Evolutionary conservation across 2,797 vertebrate species (phyloP).

Genomic region (Takifugu ocellatus): DNA sequence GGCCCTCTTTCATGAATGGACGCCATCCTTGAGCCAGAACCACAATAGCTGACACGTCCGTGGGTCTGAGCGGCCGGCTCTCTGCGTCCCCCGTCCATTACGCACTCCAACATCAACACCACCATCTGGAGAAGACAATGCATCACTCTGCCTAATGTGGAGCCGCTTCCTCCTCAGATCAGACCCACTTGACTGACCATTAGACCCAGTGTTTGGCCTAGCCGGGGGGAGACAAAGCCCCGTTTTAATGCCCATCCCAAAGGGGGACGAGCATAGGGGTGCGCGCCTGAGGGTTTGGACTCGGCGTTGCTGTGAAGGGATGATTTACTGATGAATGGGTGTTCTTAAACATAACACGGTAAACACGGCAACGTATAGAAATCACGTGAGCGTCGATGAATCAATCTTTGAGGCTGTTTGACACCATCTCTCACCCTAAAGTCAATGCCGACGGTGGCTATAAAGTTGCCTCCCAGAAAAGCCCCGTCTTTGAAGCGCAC

Average conservation of each 20-base stretch:
- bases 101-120: conserved; percentile 20
- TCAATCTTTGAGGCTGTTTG: conserved; percentile 4
- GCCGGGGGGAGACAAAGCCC: no score
- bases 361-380: not conserved
- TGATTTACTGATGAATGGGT: no score
- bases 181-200: conserved; percentile 37
- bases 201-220: conserved; percentile 40
- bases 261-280: not conserved
- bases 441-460: conserved; percentile 99
- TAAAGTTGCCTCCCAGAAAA: conserved; percentile 96
- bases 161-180: conserved; percentile 45
- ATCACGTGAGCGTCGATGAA: conserved; percentile 4
- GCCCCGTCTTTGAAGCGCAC: conserved; percentile 95
- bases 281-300: no score
- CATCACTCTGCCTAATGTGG: conserved; percentile 49
- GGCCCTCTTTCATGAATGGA: conserved; percentile 19
- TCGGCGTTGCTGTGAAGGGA: no score
- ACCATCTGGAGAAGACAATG: conserved; percentile 15
- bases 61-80: not conserved
- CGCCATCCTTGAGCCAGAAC: conserved; percentile 15
- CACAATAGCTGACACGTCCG: not conserved
- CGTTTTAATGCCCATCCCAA: conserved; percentile 3
- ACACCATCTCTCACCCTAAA: conserved; percentile 89
- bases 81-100: conserved; percentile 33
- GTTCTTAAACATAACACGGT: no score